These are phyloP conservation scores for Coreius guichenoti DNA, from an alignment of 2,797 vertebrate species.

Conservation along the genomic window DNA sequence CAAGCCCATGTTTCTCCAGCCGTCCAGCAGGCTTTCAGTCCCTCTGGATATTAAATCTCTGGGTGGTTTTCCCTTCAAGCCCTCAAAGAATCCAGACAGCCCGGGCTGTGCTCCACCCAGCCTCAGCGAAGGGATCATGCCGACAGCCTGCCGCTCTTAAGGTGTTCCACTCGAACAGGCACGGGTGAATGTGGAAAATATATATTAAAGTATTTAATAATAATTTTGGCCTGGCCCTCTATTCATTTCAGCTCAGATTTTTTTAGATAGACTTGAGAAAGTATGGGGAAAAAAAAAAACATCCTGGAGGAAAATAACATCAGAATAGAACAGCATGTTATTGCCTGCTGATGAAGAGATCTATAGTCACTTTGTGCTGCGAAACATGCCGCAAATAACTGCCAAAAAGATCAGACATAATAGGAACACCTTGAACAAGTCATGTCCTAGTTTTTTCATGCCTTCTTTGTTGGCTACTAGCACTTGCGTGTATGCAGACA, in stretches of 20 bases:
- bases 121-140: constrained; percentile 56
- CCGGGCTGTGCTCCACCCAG: constrained; percentile 62
- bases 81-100: constrained; percentile 65
- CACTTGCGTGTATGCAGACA: constrained; percentile 3
- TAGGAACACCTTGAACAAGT: constrained; percentile 33
- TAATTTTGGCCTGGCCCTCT: constrained; percentile 63
- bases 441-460: constrained; percentile 31
- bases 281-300: constrained; percentile 43
- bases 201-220: constrained; percentile 62
- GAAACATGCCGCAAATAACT: constrained; percentile 57
- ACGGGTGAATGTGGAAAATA: constrained; percentile 59
- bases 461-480: constrained; percentile 12
- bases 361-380: constrained; percentile 52
- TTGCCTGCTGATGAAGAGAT: constrained; percentile 72
- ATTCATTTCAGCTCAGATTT: constrained; percentile 63
- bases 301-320: constrained; percentile 66
- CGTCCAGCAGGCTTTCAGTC: constrained; percentile 68
- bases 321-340: constrained; percentile 65
- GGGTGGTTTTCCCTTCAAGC: constrained; percentile 69
- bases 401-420: constrained; percentile 43
- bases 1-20: constrained; percentile 61
- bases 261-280: constrained; percentile 4
- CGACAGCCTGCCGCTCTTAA: constrained; percentile 49
- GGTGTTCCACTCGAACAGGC: constrained; percentile 51
- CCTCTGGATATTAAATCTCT: constrained; percentile 74